phyloP scores from a whole-genome alignment of 37 sponge, comb jelly and placozoan genomes.

The Chondrosia reniformis region DNA sequence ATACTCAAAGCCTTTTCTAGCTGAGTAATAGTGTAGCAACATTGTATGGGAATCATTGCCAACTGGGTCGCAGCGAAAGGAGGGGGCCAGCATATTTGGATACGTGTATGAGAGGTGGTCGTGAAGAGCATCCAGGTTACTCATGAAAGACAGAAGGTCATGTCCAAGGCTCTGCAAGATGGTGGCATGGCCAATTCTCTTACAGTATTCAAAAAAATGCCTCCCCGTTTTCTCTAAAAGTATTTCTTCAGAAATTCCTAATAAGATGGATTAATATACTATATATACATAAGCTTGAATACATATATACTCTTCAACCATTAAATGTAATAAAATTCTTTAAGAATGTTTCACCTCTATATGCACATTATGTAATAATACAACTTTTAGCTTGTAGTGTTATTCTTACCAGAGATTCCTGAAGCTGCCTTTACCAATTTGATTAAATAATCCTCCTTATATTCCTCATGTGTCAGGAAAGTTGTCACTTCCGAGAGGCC shows the following conservation, averaged over 20 bases:
- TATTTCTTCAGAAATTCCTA: conserved; percentile 38
- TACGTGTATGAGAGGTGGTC: conserved; percentile 67
- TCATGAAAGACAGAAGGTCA: conserved; percentile 53
- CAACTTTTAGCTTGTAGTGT: background rate
- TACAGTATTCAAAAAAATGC: conserved; percentile 53
- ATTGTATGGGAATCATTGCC: conserved; percentile 20
- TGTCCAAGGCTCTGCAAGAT: conserved; percentile 57
- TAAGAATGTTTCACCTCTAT: no score
- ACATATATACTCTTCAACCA: no score
- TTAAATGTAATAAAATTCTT: no score
- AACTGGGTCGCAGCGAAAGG: conserved; percentile 75
- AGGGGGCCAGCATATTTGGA: conserved; percentile 71
- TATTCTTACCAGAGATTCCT: conserved; percentile 35
- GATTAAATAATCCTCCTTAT: conserved; percentile 33
- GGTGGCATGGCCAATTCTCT: conserved; percentile 60
- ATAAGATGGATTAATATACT: background rate
- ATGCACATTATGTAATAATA: no score
- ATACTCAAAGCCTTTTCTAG: conserved; percentile 37
- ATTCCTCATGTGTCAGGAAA: conserved; percentile 35
- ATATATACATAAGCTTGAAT: no score
- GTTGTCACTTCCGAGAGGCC: background rate
- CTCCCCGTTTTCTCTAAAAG: conserved; percentile 62
- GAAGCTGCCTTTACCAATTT: conserved; percentile 21
- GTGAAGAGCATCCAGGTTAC: conserved; percentile 76
- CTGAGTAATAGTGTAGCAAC: conserved; percentile 64